Conservation (phyloP, 2,888 invertebrate genomes). For the Polydrusus cervinus region DNA sequence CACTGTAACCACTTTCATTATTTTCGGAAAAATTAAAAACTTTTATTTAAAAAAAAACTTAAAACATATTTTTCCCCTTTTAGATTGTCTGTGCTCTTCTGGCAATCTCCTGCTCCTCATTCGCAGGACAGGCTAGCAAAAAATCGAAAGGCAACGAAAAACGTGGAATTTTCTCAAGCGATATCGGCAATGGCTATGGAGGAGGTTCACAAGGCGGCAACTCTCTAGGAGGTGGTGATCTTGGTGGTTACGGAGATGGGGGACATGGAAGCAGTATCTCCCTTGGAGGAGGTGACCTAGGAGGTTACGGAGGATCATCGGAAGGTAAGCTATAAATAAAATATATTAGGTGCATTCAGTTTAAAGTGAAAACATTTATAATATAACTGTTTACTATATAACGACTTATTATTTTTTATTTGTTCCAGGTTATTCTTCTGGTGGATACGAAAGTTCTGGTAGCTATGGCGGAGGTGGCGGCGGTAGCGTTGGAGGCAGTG, state of each 20-base stretch:
- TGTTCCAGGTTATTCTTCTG: conserved; percentile 25
- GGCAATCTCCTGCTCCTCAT: conserved; percentile 62
- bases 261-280: conserved; percentile 48
- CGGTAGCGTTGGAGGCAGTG: conserved; percentile 40
- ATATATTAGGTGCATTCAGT: no score
- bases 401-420: neutral
- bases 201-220: conserved; percentile 51
- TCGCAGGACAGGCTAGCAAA: conserved; percentile 62
- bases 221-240: conserved; percentile 51
- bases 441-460: neutral
- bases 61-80: conserved; percentile 8
- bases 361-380: no score
- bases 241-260: conserved; percentile 13
- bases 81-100: conserved; percentile 60
- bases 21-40: no score
- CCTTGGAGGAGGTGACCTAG: conserved; percentile 52
- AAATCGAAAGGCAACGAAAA: conserved; percentile 58
- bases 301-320: conserved; percentile 51
- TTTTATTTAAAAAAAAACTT: no score
- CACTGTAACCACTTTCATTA: no score
- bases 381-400: no score
- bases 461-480: neutral
- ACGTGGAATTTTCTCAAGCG: conserved; percentile 62
- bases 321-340: conserved; percentile 29
- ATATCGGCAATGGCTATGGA: conserved; percentile 60